Evolutionary conservation across 2,113 vertebrate genomes (phyloP).

Genomic region (Sturnus vulgaris): DNA sequence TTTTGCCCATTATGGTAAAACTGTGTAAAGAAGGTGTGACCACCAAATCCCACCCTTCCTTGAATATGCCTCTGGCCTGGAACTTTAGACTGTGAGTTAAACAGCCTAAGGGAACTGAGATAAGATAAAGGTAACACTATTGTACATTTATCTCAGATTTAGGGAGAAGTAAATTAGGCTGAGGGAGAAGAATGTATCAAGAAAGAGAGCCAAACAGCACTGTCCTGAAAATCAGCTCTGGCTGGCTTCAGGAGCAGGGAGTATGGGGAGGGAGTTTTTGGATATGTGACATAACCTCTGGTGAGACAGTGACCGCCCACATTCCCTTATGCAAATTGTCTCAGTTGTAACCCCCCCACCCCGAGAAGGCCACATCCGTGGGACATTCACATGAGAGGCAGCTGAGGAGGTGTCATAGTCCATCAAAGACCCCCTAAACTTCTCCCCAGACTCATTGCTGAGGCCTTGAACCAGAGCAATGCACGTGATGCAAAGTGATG

Average conservation of each 20-base stretch:
- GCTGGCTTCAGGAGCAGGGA: fast-evolving
- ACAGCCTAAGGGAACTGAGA: neutral
- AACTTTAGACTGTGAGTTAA: neutral
- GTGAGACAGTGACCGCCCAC: neutral
- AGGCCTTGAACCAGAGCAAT: neutral
- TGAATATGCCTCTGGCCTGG: neutral
- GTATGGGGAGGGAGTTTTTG: neutral
- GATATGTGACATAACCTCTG: neutral
- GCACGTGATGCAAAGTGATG: fast-evolving
- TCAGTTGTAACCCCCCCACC: fast-evolving
- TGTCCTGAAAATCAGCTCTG: neutral
- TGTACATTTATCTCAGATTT: neutral
- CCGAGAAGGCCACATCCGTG: neutral
- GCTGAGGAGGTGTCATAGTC: neutral
- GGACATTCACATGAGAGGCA: fast-evolving
- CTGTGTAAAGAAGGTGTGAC: neutral
- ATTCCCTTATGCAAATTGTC: neutral
- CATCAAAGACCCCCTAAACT: neutral
- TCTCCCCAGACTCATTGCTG: neutral
- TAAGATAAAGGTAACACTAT: neutral
- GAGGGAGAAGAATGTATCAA: neutral
- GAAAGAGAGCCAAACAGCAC: neutral
- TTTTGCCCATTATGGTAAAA: neutral
- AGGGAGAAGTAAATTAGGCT: neutral
- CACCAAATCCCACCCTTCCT: neutral